Evolutionary conservation across 2,888 invertebrate species (phyloP).

Genomic region (Thecocarcelia acutangulata): DNA sequence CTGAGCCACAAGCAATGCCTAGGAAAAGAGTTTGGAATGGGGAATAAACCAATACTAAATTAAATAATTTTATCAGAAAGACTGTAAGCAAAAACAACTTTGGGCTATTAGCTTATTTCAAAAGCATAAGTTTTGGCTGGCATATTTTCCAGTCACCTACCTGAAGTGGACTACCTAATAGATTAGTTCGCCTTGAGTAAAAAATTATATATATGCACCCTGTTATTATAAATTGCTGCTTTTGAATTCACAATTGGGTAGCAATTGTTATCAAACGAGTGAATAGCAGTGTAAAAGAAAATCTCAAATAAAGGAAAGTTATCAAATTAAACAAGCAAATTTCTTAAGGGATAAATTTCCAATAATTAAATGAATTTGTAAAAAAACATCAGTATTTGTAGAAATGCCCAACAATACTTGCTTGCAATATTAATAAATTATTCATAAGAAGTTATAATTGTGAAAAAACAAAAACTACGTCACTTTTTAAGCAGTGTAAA

Average conservation of each 20-base stretch:
- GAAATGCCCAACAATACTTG: not conserved
- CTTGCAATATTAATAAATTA: too few species aligned
- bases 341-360: conserved; percentile 23
- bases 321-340: conserved; percentile 29
- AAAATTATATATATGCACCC: not conserved
- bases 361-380: conserved; percentile 14
- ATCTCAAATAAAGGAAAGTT: conserved; percentile 27
- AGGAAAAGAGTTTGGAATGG: too few species aligned
- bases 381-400: conserved; percentile 10
- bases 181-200: too few species aligned
- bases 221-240: not conserved
- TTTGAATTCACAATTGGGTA: too few species aligned
- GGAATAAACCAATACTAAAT: too few species aligned
- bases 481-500: too few species aligned
- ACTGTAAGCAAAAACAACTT: too few species aligned
- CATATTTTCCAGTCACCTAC: too few species aligned
- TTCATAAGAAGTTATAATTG: not conserved
- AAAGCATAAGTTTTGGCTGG: conserved; percentile 16
- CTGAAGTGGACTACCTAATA: too few species aligned
- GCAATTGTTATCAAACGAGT: conserved; percentile 25
- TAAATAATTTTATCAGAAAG: too few species aligned
- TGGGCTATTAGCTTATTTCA: too few species aligned
- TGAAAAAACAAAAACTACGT: conserved; percentile 10
- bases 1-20: too few species aligned
- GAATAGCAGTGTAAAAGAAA: conserved; percentile 29